Evolutionary conservation across 1,140 invertebrate genomes (phyloP).

Genomic region (Forficula auricularia): DNA sequence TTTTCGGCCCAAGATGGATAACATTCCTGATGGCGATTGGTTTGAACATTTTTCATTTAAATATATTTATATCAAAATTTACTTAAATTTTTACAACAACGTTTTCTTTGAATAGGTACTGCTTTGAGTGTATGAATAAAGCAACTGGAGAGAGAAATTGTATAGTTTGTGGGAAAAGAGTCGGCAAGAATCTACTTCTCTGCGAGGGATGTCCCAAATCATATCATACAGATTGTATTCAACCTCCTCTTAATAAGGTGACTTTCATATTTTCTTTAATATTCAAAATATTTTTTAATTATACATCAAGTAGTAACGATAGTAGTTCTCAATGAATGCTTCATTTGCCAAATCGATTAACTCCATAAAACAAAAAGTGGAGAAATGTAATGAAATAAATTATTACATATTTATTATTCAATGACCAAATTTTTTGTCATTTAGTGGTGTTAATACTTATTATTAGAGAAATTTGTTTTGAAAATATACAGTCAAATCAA

Average conservation of each 20-base stretch:
- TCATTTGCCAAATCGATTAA: no score
- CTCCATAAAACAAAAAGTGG: no score
- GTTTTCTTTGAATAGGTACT: slow-evolving; percentile 48
- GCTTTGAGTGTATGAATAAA: slow-evolving; percentile 93
- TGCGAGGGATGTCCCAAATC: slow-evolving; percentile 80
- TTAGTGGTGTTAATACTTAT: no score
- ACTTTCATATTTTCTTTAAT: no score
- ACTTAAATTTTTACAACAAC: not conserved
- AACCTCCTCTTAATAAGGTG: slow-evolving; percentile 69
- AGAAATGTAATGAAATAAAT: no score
- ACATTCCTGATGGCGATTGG: slow-evolving; percentile 93
- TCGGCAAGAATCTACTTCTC: slow-evolving; percentile 54
- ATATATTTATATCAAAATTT: not conserved
- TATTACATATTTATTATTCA: no score
- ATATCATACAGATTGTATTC: slow-evolving; percentile 83
- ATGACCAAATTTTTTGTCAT: no score
- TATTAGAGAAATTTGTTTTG: no score
- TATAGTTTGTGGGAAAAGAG: slow-evolving; percentile 72
- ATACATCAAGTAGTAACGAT: no score
- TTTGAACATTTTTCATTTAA: slow-evolving; percentile 29
- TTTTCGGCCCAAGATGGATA: slow-evolving; percentile 92
- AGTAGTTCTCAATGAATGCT: no score
- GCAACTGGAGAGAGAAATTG: slow-evolving; percentile 73
- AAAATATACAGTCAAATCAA: no score
- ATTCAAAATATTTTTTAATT: not conserved